phyloP scores from a whole-genome alignment of 2,113 vertebrate genomes.

The Odobenus rosmarus region DNA sequence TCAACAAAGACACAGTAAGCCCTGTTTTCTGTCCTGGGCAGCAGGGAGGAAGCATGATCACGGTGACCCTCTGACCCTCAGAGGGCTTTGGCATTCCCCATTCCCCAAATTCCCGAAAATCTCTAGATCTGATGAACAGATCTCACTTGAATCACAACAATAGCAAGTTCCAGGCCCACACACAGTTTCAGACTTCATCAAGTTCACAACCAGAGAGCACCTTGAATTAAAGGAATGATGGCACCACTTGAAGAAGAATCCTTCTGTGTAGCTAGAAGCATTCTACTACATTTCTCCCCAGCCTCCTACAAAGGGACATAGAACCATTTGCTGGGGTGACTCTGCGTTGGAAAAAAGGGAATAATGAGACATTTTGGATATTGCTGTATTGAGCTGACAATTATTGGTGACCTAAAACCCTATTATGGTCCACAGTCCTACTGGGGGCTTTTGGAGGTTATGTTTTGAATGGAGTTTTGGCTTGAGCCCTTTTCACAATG shows the following conservation, averaged over 20 bases:
- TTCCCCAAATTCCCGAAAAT: neutral
- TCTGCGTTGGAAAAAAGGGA: neutral
- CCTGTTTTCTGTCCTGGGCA: neutral
- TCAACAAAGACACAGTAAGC: neutral
- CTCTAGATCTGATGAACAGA: neutral
- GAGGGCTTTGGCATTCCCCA: neutral
- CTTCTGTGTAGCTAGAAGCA: neutral
- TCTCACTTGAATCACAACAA: neutral
- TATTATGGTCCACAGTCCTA: neutral
- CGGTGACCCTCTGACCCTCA: neutral
- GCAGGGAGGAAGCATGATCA: neutral
- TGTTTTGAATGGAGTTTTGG: neutral
- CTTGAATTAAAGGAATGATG: neutral
- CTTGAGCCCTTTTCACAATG: neutral
- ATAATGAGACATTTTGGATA: neutral
- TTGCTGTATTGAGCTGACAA: neutral
- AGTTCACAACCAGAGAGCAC: neutral
- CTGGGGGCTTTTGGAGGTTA: neutral
- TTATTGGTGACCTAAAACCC: neutral
- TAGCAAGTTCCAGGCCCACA: neutral
- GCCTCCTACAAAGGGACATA: neutral
- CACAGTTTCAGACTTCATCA: neutral
- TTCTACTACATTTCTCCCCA: neutral
- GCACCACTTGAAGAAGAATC: neutral
- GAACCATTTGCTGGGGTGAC: neutral